A percentile compares a stretch with the other conserved stretches of the same genome.
These are phyloP conservation scores for Ectobius pallidus DNA, from an alignment of 2,888 invertebrate genomes.

Conservation along the genomic window DNA sequence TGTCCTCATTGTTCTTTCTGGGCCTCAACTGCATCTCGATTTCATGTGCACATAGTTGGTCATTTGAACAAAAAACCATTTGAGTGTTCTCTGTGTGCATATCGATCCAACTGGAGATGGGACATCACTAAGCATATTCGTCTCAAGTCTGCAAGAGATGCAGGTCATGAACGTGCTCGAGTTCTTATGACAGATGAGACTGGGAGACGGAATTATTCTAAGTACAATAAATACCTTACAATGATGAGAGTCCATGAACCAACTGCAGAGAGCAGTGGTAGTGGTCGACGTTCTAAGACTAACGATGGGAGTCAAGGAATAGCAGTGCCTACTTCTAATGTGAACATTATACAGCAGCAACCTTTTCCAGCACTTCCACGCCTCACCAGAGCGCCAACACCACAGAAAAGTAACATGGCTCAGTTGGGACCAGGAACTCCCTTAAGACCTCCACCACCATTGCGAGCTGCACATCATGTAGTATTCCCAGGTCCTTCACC, in stretches of 20 bases:
- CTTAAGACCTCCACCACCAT: conserved; percentile 35
- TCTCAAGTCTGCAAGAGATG: conserved; percentile 84
- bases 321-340: not conserved
- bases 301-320: conserved; percentile 20
- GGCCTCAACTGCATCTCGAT: conserved; percentile 90
- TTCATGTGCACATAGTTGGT: conserved; percentile 92
- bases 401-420: not conserved
- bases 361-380: conserved; percentile 42
- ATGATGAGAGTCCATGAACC: conserved; percentile 61
- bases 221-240: conserved; percentile 88
- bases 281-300: conserved; percentile 38
- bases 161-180: conserved; percentile 78
- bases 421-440: conserved; percentile 21
- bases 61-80: conserved; percentile 93
- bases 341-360: not conserved
- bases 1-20: conserved; percentile 92
- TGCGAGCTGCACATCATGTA: conserved; percentile 39
- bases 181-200: conserved; percentile 92
- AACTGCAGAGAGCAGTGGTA: conserved; percentile 42
- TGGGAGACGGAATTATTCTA: conserved; percentile 88
- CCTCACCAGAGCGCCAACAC: conserved; percentile 39
- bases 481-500: conserved; percentile 49
- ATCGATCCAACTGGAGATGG: conserved; percentile 96
- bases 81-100: conserved; percentile 92
- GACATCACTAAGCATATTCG: conserved; percentile 96